Conservation (phyloP, 2,113 vertebrate genomes). For the Alaudala cheleensis region DNA sequence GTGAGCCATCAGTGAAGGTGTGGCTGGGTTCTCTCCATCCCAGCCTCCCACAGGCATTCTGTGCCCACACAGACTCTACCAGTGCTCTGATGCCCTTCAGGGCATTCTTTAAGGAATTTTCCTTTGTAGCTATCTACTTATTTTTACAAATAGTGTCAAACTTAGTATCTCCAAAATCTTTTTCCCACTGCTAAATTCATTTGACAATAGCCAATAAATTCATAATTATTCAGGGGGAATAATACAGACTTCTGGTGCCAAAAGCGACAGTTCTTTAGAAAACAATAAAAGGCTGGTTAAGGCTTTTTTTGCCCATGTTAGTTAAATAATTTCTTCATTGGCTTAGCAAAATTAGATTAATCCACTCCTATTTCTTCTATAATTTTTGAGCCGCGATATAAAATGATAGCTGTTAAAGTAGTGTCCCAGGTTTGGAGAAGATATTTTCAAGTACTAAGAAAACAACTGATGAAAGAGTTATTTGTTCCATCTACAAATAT, state of each 20-base stretch:
- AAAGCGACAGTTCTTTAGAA: neutral
- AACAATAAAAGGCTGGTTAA: neutral
- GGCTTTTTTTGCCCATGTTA: neutral
- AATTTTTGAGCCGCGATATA: neutral
- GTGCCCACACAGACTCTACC: neutral
- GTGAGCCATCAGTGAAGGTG: neutral
- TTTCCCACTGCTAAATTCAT: neutral
- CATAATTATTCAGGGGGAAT: neutral
- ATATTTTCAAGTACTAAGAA: neutral
- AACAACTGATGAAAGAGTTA: neutral
- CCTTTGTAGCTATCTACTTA: neutral
- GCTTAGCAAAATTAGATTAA: neutral
- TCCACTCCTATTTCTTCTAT: neutral
- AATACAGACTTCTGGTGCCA: neutral
- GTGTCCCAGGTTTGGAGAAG: neutral
- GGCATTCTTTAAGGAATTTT: neutral
- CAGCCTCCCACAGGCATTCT: neutral
- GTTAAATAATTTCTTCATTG: neutral
- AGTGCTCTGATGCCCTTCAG: neutral
- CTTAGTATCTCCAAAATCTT: neutral
- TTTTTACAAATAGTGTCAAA: neutral
- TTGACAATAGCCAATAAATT: neutral
- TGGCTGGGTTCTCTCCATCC: neutral
- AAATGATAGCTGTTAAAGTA: neutral
- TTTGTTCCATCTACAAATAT: neutral